Conservation (phyloP, 2,113 vertebrate species). For the Actinemys pallida region DNA sequence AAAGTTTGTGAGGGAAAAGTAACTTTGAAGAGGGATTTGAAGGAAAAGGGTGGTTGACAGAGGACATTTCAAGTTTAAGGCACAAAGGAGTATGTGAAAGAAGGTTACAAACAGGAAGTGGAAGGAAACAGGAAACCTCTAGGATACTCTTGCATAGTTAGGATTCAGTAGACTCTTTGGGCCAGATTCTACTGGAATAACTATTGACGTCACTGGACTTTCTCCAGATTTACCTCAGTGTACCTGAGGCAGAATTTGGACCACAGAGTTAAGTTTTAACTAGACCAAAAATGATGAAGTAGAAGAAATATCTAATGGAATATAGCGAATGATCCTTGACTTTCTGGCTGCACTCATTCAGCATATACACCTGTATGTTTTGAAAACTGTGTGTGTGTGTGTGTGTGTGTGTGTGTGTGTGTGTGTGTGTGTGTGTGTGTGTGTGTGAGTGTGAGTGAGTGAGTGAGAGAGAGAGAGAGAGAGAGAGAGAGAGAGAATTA, state of each 20-base stretch:
- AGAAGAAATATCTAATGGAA: background rate
- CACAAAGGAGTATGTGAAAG: background rate
- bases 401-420: too few relatives aligned
- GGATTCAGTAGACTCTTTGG: accelerated
- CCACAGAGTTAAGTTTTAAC: background rate
- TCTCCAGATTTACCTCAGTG: background rate
- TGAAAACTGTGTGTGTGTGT: background rate
- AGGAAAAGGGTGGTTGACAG: background rate
- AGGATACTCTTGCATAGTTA: background rate
- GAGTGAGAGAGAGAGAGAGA: too few relatives aligned
- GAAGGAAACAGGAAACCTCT: background rate
- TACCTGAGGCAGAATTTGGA: background rate
- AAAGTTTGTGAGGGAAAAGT: background rate
- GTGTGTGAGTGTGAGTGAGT: too few relatives aligned
- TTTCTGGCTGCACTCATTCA: background rate
- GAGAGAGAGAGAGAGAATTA: background rate
- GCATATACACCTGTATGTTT: background rate
- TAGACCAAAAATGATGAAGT: background rate
- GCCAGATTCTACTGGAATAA: background rate
- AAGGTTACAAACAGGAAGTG: background rate
- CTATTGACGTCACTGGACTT: accelerated
- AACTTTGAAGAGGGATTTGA: background rate
- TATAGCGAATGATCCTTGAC: background rate
- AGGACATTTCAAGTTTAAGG: background rate
- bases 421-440: background rate